phyloP scores from a whole-genome alignment of 2,797 vertebrate genomes.

The Gouania willdenowi region DNA sequence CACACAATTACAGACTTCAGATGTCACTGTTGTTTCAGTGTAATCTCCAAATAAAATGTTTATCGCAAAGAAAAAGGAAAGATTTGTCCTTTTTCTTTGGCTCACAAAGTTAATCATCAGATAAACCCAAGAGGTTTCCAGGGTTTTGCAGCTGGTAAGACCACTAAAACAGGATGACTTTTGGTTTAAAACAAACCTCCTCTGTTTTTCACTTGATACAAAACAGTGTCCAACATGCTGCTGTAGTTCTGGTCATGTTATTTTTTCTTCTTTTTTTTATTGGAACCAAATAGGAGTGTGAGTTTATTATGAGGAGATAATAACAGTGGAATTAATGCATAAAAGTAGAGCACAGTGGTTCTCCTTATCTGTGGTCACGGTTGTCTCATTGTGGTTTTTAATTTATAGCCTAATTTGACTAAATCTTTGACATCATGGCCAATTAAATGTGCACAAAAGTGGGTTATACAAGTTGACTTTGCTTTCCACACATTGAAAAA shows the following conservation, averaged over 20 bases:
- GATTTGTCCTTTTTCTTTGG: not conserved
- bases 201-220: too few relatives aligned
- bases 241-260: not conserved
- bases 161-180: conserved; percentile 4
- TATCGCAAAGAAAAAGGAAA: too few relatives aligned
- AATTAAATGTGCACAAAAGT: not conserved
- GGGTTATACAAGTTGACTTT: not conserved
- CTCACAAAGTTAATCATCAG: not conserved
- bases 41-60: conserved; percentile 26
- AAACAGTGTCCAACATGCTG: not conserved
- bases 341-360: not conserved
- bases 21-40: conserved; percentile 28
- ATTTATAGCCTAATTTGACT: not conserved
- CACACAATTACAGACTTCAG: conserved; percentile 27
- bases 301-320: not conserved
- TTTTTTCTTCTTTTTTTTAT: too few relatives aligned
- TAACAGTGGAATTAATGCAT: not conserved
- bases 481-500: not conserved
- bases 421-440: not conserved
- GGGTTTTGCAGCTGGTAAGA: not conserved
- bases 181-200: conserved; percentile 17
- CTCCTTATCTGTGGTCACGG: not conserved
- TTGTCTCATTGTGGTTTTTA: not conserved
- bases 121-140: conserved; percentile 16
- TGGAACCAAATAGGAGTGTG: not conserved